Evolutionary conservation across 2,797 vertebrate species (phyloP).

Genomic region (Acomys russatus): DNA sequence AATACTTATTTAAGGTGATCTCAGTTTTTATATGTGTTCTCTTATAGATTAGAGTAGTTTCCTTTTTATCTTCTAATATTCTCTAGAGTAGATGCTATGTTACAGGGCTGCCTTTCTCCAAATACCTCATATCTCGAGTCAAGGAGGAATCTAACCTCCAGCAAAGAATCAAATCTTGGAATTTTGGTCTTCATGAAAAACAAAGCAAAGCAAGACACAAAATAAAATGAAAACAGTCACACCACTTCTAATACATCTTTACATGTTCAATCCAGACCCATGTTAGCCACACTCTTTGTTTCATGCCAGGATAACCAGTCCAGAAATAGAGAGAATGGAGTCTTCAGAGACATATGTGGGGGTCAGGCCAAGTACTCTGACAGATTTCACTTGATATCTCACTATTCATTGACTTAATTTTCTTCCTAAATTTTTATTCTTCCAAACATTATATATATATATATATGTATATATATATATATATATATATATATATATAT

Average conservation of each 20-base stretch:
- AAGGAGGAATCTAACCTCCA: background rate
- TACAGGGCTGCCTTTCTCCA: background rate
- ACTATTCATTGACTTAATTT: background rate
- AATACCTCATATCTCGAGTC: background rate
- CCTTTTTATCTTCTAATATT: background rate
- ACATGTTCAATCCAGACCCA: background rate
- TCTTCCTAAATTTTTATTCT: background rate
- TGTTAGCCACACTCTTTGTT: background rate
- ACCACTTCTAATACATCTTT: background rate
- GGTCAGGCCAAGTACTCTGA: background rate
- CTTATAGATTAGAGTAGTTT: constrained; percentile 28
- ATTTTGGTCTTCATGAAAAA: background rate
- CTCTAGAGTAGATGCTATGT: background rate
- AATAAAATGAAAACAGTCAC: background rate
- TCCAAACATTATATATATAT: background rate
- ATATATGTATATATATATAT: too few relatives aligned
- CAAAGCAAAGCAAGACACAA: background rate
- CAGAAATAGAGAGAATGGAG: background rate
- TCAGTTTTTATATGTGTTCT: background rate
- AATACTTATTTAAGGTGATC: background rate
- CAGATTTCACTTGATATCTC: background rate
- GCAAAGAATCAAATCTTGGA: background rate
- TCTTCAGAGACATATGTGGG: background rate
- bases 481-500: too few relatives aligned
- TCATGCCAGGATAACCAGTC: background rate